phyloP scores from a whole-genome alignment of 2,113 vertebrate species.

The Suricata suricatta region DNA sequence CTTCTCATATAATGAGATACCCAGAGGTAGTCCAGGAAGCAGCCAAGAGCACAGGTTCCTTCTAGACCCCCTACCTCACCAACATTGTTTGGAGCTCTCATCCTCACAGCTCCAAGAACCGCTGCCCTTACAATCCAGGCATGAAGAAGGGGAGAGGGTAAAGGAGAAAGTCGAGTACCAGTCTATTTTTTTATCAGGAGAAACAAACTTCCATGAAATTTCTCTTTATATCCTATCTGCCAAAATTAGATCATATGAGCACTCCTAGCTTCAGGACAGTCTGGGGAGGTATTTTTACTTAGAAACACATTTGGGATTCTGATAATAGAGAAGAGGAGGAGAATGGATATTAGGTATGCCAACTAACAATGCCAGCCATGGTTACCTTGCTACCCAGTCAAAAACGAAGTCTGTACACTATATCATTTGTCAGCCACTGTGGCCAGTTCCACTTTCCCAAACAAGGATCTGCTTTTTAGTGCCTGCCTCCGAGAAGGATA shows the following conservation, averaged over 20 bases:
- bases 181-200: not conserved
- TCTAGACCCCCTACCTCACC: not conserved
- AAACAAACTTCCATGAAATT: not conserved
- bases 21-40: not conserved
- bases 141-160: not conserved
- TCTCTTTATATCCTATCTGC: not conserved
- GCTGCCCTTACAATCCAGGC: not conserved
- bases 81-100: not conserved
- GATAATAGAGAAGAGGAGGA: not conserved
- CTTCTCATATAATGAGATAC: not conserved
- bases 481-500: not conserved
- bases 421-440: no score
- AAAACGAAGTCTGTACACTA: not conserved
- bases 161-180: not conserved
- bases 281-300: not conserved
- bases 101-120: not conserved
- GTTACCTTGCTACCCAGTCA: not conserved
- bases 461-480: not conserved
- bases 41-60: not conserved
- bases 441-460: not conserved
- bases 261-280: not conserved
- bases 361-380: not conserved
- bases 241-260: not conserved
- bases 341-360: not conserved
- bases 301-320: not conserved